Conservation (phyloP, 2,113 vertebrate species). For the Siphamia tubifer region DNA sequence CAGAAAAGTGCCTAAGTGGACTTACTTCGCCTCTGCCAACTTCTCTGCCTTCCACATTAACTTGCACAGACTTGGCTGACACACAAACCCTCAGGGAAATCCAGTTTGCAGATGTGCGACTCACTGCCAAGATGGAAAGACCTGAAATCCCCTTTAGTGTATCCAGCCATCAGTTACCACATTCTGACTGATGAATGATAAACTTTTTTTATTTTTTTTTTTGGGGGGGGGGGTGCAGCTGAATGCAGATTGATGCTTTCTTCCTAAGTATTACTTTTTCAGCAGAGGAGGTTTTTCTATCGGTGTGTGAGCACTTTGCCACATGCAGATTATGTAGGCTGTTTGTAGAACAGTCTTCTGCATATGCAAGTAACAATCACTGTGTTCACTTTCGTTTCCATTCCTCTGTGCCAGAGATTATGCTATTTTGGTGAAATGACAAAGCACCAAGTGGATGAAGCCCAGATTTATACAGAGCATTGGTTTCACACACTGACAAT, state of each 20-base stretch:
- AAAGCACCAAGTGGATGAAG: background rate
- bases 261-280: slow-evolving; percentile 55
- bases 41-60: slow-evolving; percentile 18
- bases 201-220: slow-evolving; percentile 30
- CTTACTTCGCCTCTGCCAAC: background rate
- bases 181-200: slow-evolving; percentile 59
- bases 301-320: background rate
- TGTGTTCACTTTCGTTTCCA: slow-evolving; percentile 1
- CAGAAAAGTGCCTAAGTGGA: background rate
- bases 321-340: slow-evolving; percentile 9
- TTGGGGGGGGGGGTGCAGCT: too few relatives aligned
- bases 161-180: slow-evolving; percentile 52
- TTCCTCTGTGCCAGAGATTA: background rate
- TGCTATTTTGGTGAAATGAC: background rate
- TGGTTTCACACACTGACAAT: background rate
- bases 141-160: slow-evolving; percentile 28
- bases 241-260: slow-evolving; percentile 18
- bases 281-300: slow-evolving; percentile 33
- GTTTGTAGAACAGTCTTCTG: background rate
- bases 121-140: slow-evolving; percentile 45
- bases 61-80: slow-evolving; percentile 33
- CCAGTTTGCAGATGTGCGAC: slow-evolving; percentile 40
- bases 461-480: background rate
- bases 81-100: slow-evolving; percentile 35
- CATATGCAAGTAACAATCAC: background rate